Conservation (phyloP, 2,113 vertebrate species). For the Morphnarchus princeps region DNA sequence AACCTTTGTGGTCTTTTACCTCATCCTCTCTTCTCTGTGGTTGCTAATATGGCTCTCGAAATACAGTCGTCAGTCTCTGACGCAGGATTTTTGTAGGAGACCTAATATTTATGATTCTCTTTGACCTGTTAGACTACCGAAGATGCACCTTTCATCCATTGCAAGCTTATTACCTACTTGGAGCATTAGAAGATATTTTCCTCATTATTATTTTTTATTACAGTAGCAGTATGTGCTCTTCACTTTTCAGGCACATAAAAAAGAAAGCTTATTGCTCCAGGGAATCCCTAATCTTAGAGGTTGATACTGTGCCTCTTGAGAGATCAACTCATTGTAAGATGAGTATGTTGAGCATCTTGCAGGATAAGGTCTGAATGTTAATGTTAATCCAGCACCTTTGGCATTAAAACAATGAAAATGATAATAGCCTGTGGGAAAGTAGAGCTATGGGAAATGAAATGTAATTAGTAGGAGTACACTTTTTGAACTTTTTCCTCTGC, state of each 20-base stretch:
- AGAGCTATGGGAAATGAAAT: not conserved
- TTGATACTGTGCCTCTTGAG: not conserved
- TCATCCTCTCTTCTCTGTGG: not conserved
- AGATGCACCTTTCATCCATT: not conserved
- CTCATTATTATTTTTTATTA: not conserved
- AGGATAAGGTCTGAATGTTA: not conserved
- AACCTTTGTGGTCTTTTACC: not conserved
- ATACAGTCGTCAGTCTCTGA: not conserved
- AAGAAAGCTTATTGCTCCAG: not conserved
- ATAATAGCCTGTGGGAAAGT: not conserved
- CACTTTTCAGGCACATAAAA: not conserved
- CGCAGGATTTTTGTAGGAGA: not conserved
- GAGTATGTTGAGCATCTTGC: not conserved
- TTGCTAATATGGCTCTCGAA: not conserved
- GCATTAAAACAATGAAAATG: not conserved
- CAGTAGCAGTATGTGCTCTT: not conserved
- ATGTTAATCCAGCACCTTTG: not conserved
- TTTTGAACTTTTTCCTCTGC: not conserved
- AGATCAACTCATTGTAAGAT: not conserved
- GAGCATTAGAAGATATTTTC: not conserved
- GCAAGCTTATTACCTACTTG: not conserved
- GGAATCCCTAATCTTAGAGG: not conserved
- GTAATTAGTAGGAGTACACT: not conserved
- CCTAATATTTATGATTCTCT: not conserved
- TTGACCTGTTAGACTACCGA: not conserved